Conservation (phyloP, 2,888 invertebrate species). For the Caenorhabditis uteleia region DNA sequence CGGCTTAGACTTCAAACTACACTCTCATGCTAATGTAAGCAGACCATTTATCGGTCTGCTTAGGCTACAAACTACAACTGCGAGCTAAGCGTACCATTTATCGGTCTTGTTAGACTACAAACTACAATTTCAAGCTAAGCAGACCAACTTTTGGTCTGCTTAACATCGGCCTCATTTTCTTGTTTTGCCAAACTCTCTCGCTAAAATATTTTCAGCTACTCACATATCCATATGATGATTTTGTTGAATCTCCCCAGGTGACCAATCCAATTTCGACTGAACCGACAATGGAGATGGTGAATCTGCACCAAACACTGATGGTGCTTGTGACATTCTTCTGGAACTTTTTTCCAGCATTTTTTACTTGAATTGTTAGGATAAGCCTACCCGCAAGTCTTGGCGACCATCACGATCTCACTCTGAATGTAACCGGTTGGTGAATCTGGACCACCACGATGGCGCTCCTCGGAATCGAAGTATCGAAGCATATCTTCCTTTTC, state of each 20-base stretch:
- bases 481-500: slow-evolving; percentile 69
- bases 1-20: no score
- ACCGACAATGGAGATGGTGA: slow-evolving; percentile 65
- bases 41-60: no score
- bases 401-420: slow-evolving; percentile 69
- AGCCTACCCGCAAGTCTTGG: slow-evolving; percentile 61
- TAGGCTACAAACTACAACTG: no score
- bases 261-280: slow-evolving; percentile 65
- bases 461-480: slow-evolving; percentile 66
- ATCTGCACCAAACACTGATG: slow-evolving; percentile 64
- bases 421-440: slow-evolving; percentile 68
- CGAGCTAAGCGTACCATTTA: no score
- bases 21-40: no score
- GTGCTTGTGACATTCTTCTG: slow-evolving; percentile 48
- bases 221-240: slow-evolving; percentile 59
- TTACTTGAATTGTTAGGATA: slow-evolving; percentile 1
- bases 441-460: slow-evolving; percentile 52
- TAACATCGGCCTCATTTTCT: no score
- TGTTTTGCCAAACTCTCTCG: no score
- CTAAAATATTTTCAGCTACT: slow-evolving; percentile 23
- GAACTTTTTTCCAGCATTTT: slow-evolving; percentile 4
- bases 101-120: no score
- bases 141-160: no score
- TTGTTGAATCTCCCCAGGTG: slow-evolving; percentile 62
- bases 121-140: no score